A percentile compares a stretch with the other conserved stretches of the same genome.
Evolutionary conservation across 2,113 vertebrate species (phyloP).

Genomic region (Anoura caudifer): DNA sequence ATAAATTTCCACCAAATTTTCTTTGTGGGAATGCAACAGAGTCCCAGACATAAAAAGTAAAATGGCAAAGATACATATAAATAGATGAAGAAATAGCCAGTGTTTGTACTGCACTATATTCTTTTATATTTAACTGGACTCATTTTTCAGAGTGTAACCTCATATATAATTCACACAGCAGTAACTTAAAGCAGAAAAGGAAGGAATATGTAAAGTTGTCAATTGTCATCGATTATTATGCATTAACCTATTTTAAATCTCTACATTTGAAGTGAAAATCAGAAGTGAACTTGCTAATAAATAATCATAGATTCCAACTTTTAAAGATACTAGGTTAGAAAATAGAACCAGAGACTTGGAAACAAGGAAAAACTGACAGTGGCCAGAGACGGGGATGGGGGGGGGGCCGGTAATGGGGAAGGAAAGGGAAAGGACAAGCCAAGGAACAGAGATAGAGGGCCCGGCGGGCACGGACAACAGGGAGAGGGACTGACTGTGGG

Average conservation of each 20-base stretch:
- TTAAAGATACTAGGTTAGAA: background rate
- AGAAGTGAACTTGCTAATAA: background rate
- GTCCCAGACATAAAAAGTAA: background rate
- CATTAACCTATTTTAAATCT: background rate
- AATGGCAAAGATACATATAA: background rate
- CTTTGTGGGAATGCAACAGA: background rate
- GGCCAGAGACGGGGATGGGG: no score
- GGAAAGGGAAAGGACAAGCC: no score
- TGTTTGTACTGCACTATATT: background rate
- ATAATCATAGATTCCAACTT: background rate
- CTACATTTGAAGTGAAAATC: background rate
- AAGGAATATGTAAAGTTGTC: background rate
- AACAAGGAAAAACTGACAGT: no score
- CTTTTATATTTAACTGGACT: background rate
- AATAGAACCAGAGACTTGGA: background rate
- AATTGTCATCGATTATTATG: background rate
- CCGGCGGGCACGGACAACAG: no score
- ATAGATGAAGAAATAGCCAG: background rate
- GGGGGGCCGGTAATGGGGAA: no score
- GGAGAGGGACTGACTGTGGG: no score
- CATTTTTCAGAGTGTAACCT: background rate
- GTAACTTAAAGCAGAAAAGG: background rate
- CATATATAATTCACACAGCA: background rate
- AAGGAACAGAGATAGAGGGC: no score
- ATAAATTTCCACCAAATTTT: background rate